Evolutionary conservation across 2,113 vertebrate species (phyloP).

Genomic region (Vimba vimba): DNA sequence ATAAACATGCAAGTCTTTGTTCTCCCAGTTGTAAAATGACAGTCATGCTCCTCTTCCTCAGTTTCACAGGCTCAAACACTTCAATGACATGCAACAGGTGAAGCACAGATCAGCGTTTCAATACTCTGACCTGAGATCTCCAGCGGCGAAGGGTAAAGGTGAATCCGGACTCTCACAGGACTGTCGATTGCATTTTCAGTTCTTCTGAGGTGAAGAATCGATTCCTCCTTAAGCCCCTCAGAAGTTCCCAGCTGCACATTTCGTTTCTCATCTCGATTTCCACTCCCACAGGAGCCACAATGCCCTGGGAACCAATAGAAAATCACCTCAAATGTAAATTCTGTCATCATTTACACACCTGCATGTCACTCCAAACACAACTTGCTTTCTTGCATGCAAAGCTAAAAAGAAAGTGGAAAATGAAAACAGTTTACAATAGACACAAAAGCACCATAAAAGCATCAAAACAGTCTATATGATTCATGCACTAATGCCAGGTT

Average conservation of each 20-base stretch:
- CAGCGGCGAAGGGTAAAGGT: not conserved
- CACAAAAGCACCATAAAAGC: not conserved
- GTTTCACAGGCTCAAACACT: not conserved
- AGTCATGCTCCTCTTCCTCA: not conserved
- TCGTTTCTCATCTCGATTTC: conserved; percentile 2
- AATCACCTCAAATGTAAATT: not conserved
- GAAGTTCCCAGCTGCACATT: conserved; percentile 4
- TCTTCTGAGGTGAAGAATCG: conserved; percentile 17
- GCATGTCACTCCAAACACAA: not conserved
- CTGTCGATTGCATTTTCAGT: not conserved
- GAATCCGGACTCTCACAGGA: not conserved
- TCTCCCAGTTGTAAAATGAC: too few relatives aligned
- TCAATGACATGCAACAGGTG: not conserved
- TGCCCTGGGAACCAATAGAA: not conserved
- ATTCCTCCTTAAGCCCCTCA: conserved; percentile 5
- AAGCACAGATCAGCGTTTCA: not conserved
- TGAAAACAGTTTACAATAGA: not conserved
- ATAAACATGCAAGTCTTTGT: too few relatives aligned
- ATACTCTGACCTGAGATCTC: not conserved
- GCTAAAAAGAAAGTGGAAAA: not conserved
- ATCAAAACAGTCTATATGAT: not conserved
- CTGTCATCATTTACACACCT: not conserved
- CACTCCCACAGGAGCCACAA: not conserved
- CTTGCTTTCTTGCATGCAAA: too few relatives aligned
- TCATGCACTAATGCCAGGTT: not conserved